phyloP scores from a whole-genome alignment of 2,797 vertebrate species.

The Gobionotothen gibberifrons region DNA sequence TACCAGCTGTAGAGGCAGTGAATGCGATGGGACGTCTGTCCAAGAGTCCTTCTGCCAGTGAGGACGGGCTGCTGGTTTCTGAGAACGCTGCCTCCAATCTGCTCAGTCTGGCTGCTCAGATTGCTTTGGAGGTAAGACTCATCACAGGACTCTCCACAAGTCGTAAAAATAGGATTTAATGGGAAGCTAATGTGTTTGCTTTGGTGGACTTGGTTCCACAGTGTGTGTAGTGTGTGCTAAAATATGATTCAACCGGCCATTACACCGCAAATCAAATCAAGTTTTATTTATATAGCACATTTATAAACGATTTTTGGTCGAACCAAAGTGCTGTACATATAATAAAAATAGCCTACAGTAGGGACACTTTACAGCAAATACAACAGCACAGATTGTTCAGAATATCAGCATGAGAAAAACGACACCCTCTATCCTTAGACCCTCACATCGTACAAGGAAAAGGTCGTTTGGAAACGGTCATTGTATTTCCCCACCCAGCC shows the following conservation, averaged over 20 bases:
- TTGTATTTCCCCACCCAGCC: not conserved
- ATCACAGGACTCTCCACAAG: conserved; percentile 3
- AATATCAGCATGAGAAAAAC: too few species aligned
- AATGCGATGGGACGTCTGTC: conserved; percentile 81
- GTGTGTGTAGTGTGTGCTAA: conserved; percentile 2
- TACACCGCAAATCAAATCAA: too few species aligned
- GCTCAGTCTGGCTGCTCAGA: conserved; percentile 89
- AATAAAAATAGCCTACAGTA: too few species aligned
- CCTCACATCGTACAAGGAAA: too few species aligned
- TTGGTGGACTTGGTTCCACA: too few species aligned
- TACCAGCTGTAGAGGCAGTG: conserved; percentile 86
- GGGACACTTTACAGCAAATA: too few species aligned
- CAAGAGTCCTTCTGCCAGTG: conserved; percentile 52
- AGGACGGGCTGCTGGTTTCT: conserved; percentile 75
- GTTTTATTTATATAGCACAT: too few species aligned
- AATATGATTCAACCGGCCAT: not conserved
- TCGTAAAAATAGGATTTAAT: not conserved
- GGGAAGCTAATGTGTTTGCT: not conserved
- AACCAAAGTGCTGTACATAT: too few species aligned
- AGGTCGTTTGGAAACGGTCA: not conserved
- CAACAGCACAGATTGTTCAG: too few species aligned
- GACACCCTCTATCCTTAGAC: too few species aligned
- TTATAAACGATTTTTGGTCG: too few species aligned
- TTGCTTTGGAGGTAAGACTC: conserved; percentile 90
- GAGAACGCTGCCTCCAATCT: conserved; percentile 81